Percentiles rank a stretch among this genome's conserved stretches.
phyloP scores from a whole-genome alignment of 2,113 vertebrate species.

The Cololabis saira region DNA sequence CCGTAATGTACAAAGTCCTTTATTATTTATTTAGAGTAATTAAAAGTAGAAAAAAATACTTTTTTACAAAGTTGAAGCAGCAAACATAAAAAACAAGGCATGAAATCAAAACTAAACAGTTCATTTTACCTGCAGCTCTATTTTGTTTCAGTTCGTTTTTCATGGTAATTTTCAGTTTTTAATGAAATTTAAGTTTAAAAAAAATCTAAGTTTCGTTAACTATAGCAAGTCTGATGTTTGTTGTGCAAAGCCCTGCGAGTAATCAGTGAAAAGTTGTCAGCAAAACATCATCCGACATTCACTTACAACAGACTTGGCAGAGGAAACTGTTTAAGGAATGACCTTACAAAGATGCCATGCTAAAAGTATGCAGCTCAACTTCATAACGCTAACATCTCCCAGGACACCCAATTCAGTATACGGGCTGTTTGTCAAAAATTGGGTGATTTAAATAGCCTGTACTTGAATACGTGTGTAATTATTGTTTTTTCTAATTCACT shows the following conservation, averaged over 20 bases:
- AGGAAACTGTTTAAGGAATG: conserved; percentile 61
- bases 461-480: not conserved
- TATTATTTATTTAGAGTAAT: no score
- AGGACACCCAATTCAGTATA: conserved; percentile 48
- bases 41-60: no score
- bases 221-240: conserved; percentile 4
- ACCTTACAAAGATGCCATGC: conserved; percentile 68
- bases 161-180: no score
- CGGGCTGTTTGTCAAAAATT: conserved; percentile 44
- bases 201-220: no score
- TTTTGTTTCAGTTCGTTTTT: not conserved
- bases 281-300: conserved; percentile 64
- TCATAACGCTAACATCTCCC: conserved; percentile 55
- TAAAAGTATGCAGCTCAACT: conserved; percentile 66
- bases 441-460: no score
- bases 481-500: not conserved
- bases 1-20: no score
- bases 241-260: conserved; percentile 37
- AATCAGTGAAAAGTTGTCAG: conserved; percentile 54
- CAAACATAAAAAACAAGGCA: no score
- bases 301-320: conserved; percentile 62
- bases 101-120: not conserved
- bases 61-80: no score
- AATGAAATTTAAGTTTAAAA: no score
- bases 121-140: not conserved